Evolutionary conservation across 2,113 vertebrate species (phyloP).

Genomic region (Drymodes brunneopygia): DNA sequence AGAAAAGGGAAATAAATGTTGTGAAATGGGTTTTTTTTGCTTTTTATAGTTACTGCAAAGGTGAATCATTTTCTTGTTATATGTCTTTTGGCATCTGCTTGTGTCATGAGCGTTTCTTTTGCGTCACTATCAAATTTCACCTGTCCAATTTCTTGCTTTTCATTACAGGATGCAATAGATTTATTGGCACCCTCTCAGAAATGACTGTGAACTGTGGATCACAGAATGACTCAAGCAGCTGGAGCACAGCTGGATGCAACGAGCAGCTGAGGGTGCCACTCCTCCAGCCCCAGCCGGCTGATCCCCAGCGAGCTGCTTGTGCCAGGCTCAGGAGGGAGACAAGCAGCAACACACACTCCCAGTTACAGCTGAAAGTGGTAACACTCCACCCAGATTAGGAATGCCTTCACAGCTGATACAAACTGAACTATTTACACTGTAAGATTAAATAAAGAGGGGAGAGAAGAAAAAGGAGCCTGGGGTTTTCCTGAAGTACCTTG

Average conservation of each 20-base stretch:
- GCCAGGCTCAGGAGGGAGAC: accelerated
- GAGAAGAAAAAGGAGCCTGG: not conserved
- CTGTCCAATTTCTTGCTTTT: not conserved
- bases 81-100: not conserved
- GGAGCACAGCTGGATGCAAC: not conserved
- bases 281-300: accelerated
- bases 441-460: not conserved
- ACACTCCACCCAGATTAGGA: not conserved
- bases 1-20: not conserved
- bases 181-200: not conserved
- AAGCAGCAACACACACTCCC: accelerated
- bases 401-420: not conserved
- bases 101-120: not conserved
- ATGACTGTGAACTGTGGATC: not conserved
- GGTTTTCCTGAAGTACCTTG: accelerated
- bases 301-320: not conserved
- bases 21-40: not conserved
- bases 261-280: not conserved
- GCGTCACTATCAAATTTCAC: not conserved
- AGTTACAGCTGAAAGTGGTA: not conserved
- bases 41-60: not conserved
- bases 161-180: not conserved
- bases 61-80: not conserved
- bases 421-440: not conserved
- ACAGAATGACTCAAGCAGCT: not conserved